Evolutionary conservation across 2,113 vertebrate species (phyloP), one percentile per base, ranked within the genome.

Genomic region (Origma solitaria): DNA sequence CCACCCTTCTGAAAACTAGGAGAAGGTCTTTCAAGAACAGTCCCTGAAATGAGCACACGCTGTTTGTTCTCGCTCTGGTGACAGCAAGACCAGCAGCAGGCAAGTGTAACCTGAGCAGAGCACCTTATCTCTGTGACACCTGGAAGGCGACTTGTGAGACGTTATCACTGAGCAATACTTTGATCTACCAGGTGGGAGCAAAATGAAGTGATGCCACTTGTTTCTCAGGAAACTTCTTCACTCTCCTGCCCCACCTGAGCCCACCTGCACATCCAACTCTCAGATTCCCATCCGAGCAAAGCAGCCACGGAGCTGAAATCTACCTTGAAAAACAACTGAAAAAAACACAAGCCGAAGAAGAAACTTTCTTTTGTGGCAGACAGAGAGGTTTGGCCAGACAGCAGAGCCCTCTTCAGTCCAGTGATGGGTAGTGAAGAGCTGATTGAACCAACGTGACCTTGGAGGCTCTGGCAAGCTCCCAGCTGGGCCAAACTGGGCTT

Each of bases 391-490:
- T 75, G 88, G 82, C 85, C 95, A 93, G 93, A 71, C 93, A 93
- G 94, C 82, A 92, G 93, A 95, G 93, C 95, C 95, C 94, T 97
- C 96, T 97, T 97, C 92, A 97, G 95, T 94, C 77, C 76, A 24
- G n/a, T 5, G 3, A 38, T 1, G 40, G 76, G 92, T 93, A 97
- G 80, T 96, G 95, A 94, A 83, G 80, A 81, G 49, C 28, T 38
- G 80, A 12, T 50, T 71, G 88, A 78, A 90, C 90, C 90, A 88
- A 16, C 0, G 15, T 60, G 94, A 94, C 93, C 93, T 84, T 49
- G 11, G 15, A 82, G 56, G 33, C 78, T 13, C 13, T 68, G 45
- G 81, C 25, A 53, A 73, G 31, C 75, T 87, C 94, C 81, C 92
- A 93, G 87, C 1, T 71, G 94, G 58, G 80, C 66, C 94, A 89